Evolutionary conservation across 2,888 invertebrate genomes (phyloP), one percentile per base, ranked within the genome.

Genomic region (Synergus laeviventris): DNA sequence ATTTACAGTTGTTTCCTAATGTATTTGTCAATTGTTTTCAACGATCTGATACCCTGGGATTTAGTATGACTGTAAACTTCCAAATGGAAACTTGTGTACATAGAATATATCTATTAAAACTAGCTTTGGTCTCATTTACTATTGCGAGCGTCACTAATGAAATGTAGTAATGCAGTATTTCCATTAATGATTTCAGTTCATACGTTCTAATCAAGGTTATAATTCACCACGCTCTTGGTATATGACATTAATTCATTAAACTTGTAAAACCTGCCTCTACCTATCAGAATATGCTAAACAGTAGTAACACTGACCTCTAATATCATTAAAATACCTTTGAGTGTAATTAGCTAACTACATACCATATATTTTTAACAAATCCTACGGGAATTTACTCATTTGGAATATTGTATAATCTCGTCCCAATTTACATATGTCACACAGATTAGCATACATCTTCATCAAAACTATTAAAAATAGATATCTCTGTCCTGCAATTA

Each of bases 181-280:
- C 49, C 49, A 70, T 70, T 49, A 70, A 45, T 31, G 45, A 70
- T 31, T 70, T 31, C n/a, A 70, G 31, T 70, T 70, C n/a, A 49
- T 31, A 49, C 31, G 31, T 31, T 49, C 70, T 70, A 70, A 70
- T 70, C 49, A 70, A 70, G 49, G 70, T 70, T n/a, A 14, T 9
- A 31, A 66, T 70, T 70, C 31, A 31, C 66, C 21, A 31, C n/a
- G 31, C 49, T 70, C 49, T 70, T 49, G 49, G 31, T 31, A 49
- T 31, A 70, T 70, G 31, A 70, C 31, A 49, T 24, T 49, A 49
- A 70, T 49, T 70, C 49, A 70, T 70, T 70, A 36, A 70, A 70
- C 31, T 49, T 49, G 49, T 49, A 70, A 45, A 70, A 70, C 31
- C 31, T 70, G 49, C 66, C 66, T 36, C 31, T 31, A 8, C n/a